phyloP scores from a whole-genome alignment of 2,113 vertebrate genomes.

The Forbesichthys papilliferus region DNA sequence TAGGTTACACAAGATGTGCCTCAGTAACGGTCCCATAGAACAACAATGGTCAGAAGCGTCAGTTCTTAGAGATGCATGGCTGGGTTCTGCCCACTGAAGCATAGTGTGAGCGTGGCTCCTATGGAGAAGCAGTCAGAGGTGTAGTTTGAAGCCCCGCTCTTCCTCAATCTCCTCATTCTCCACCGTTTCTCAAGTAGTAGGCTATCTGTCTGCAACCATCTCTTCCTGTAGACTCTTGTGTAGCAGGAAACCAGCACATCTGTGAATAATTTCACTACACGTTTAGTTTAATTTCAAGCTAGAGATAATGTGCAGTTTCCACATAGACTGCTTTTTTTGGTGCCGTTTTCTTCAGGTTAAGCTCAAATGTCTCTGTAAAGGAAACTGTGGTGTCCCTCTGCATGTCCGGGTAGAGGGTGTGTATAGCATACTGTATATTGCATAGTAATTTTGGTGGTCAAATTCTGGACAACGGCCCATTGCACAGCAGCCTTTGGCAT shows the following conservation, averaged over 20 bases:
- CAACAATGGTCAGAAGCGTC: constrained; percentile 62
- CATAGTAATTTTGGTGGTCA: constrained; percentile 61
- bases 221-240: constrained; percentile 29
- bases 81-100: constrained; percentile 56
- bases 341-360: constrained; percentile 37
- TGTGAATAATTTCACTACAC: constrained; percentile 64
- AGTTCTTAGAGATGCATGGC: constrained; percentile 65
- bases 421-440: constrained; percentile 38
- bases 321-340: constrained; percentile 23
- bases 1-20: constrained; percentile 57
- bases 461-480: constrained; percentile 48
- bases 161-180: constrained; percentile 25
- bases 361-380: constrained; percentile 52
- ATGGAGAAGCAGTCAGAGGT: constrained; percentile 47
- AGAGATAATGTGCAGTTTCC: constrained; percentile 37
- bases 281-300: constrained; percentile 38
- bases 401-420: constrained; percentile 34
- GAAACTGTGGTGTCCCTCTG: constrained; percentile 32
- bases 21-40: constrained; percentile 36
- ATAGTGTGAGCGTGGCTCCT: constrained; percentile 27
- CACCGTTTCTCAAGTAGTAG: constrained; percentile 34
- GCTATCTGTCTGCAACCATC: constrained; percentile 34
- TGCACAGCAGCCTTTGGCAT: constrained; percentile 35
- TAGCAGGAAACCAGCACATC: constrained; percentile 63
- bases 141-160: constrained; percentile 33